Base-by-base conservation (phyloP, 2,797 vertebrate genomes). In the Streptopelia turtur region DNA sequence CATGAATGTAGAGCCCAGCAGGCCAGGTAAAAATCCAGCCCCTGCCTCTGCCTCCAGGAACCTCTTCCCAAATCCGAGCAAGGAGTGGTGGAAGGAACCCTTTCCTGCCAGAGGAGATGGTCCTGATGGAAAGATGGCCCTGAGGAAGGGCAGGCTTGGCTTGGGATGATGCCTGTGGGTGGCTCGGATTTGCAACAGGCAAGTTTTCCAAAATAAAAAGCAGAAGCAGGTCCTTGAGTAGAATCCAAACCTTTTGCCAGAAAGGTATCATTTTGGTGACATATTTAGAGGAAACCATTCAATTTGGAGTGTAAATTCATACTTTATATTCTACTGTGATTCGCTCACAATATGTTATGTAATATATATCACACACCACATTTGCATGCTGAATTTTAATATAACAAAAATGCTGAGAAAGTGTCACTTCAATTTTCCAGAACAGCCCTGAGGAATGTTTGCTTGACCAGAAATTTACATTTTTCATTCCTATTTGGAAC, bases 391-490 rank as follows among this genome's bases (percentile, higher is more conserved):
- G 82, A 78, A 93, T 93, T 91, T 78, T 86, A 92, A 88, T 92
- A 89, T 75, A 71, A 78, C 49, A 93, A 91, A 95, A 93, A 85
- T 71, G 82, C 89, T 96, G 93, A 96, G 87, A 91, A 94, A 96
- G 87, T 95, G 95, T 96, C 87, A 16, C 63, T 96, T 94, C 94
- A 92, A 56, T 95, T 97, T 96, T 96, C 95, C 94, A 94, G 94
- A 95, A 78, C 75, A 88, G 93, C 82, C 69, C 82, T 55, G 82
- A 95, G 85, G 94, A 97, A 95, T 96, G 89, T 92, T 96, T 95
- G 82, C 91, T 95, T 94, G 91, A 95, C 92, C 91, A 96, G 79
- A 95, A 96, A 96, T 96, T 96, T 95, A 94, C 92, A 97, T 96
- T 96, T 95, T 96, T 96, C 94, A 69, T 94, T 97, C 95, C 84